Percentiles rank a stretch among this genome's conserved stretches.
Conservation (phyloP, 64 coral and sea anemone genomes). For the Porites australiensis region DNA sequence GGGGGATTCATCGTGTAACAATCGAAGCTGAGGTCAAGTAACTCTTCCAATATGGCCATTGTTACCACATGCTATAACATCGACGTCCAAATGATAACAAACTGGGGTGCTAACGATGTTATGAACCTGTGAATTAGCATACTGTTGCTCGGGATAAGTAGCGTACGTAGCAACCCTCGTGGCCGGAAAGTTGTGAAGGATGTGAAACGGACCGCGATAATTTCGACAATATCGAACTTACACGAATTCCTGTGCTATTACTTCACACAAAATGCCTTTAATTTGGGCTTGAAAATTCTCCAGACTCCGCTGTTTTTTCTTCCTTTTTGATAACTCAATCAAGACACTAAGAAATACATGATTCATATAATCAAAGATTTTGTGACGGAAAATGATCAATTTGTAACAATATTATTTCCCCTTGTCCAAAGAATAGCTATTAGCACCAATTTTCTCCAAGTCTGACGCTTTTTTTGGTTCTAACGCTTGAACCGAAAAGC, state of each 20-base stretch:
- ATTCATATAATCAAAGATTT: no score
- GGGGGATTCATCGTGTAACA: constrained; percentile 4
- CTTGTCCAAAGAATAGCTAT: not conserved
- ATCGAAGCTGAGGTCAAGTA: not conserved
- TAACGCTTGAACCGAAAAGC: no score
- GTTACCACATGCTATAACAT: not conserved
- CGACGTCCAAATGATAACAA: constrained; percentile 5
- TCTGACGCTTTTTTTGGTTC: no score
- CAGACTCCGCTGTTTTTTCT: not conserved
- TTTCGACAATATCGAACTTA: not conserved
- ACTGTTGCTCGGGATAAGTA: not conserved
- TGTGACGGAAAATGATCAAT: no score
- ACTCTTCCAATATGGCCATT: constrained; percentile 18
- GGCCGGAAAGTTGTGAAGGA: not conserved
- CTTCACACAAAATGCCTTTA: not conserved
- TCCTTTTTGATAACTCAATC: no score
- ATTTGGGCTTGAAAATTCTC: not conserved
- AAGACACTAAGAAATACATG: no score
- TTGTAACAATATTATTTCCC: not conserved
- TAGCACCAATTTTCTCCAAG: no score
- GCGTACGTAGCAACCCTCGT: constrained; percentile 25
- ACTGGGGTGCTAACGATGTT: not conserved
- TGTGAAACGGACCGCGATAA: not conserved
- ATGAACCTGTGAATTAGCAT: constrained; percentile 25
- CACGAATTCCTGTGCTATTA: not conserved